Evolutionary conservation across 2,888 invertebrate species (phyloP).

Genomic region (Amphipyra tragopoginis): DNA sequence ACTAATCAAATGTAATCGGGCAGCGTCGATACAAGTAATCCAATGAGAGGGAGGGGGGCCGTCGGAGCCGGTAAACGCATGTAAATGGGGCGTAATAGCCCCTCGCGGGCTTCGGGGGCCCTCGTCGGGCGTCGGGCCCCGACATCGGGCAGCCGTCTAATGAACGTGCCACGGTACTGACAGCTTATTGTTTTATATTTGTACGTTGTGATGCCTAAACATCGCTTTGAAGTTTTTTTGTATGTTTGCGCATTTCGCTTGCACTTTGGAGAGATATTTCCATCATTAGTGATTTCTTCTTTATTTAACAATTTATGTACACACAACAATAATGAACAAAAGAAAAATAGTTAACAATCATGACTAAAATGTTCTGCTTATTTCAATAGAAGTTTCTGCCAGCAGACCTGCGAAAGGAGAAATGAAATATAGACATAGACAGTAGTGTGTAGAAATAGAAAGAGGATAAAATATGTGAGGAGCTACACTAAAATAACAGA

Average conservation of each 20-base stretch:
- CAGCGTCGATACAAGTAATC: conserved; percentile 64
- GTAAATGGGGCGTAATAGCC: conserved; percentile 74
- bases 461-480: too few relatives aligned
- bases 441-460: too few relatives aligned
- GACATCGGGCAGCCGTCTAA: conserved; percentile 47
- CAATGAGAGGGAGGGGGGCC: conserved; percentile 62
- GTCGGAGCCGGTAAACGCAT: conserved; percentile 63
- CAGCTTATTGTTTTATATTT: conserved; percentile 46
- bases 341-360: too few relatives aligned
- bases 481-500: too few relatives aligned
- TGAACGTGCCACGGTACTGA: conserved; percentile 43
- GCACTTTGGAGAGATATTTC: too few relatives aligned
- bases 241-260: conserved; percentile 13
- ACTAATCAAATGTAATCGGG: conserved; percentile 52
- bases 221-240: conserved; percentile 4
- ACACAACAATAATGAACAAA: too few relatives aligned
- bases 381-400: too few relatives aligned
- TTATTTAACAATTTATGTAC: too few relatives aligned
- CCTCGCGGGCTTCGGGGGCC: conserved; percentile 48
- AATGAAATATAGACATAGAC: too few relatives aligned
- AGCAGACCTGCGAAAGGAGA: too few relatives aligned
- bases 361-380: too few relatives aligned
- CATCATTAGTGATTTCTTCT: background rate
- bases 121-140: conserved; percentile 25
- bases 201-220: conserved; percentile 32